Base-by-base conservation (phyloP, 2,888 invertebrate genomes). In the Pyrrhosoma nymphula region DNA sequence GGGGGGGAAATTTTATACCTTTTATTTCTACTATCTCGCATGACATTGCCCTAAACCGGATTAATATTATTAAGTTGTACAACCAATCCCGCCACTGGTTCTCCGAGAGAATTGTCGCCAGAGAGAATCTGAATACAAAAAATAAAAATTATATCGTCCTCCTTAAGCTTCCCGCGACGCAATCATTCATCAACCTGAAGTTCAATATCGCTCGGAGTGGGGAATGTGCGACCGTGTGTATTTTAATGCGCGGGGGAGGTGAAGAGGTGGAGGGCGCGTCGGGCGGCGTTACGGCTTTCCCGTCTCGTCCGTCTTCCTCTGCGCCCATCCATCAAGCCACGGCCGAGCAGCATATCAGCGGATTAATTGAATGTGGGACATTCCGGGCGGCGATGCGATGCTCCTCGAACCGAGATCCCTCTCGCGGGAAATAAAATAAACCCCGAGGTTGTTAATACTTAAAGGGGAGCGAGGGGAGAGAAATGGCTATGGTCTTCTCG, bases 371-470 rank as follows among this genome's bases (percentile, higher is more conserved):
- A 82, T 35, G 82, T 30, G 82, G 35, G n/a, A 82, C 14, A 82
- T 82, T 14, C 82, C 82, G 0, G 82, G 82, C n/a, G n/a, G n/a
- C n/a, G n/a, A 23, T 2, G 12, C 4, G 8, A 35, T 35, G 82
- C 69, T 82, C 16, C 30, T 82, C 82, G 16, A 82, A 35, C 14
- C 82, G 8, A 30, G 30, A 23, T 82, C 82, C 14, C 82, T 82
- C 82, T 82, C 30, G 82, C 14, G 35, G 69, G 82, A 82, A 82
- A 82, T 82, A 35, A 82, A 30, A 82, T 82, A 82, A 35, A 82
- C 35, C 35, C 35, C 47, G 23, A 8, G 18, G 82, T 35, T 14
- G 82, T 82, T 82, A 35, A 82, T 82, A 18, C 18, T 82, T 82
- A 35, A 35, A 82, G 82, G 35, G 82, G 82, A 35, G 26, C 47